phyloP scores from a whole-genome alignment of 2,797 vertebrate species.

The Acestrorhynchus altus region DNA sequence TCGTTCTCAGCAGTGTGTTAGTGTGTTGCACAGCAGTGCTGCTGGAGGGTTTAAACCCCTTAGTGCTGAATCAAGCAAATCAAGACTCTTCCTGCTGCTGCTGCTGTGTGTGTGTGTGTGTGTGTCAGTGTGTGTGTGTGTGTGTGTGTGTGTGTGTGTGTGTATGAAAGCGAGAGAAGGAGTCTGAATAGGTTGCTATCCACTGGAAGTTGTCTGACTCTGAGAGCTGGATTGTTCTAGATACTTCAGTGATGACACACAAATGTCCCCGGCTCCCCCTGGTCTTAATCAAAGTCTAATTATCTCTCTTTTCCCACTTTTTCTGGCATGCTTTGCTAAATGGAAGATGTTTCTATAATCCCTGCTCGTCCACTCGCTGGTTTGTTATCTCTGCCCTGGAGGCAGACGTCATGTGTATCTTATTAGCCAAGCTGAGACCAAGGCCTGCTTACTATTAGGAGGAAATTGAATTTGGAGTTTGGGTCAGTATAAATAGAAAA shows the following conservation, averaged over 20 bases:
- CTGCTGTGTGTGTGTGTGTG: constrained; percentile 24
- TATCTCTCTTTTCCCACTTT: constrained; percentile 35
- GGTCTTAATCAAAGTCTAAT: constrained; percentile 62
- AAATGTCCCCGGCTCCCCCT: constrained; percentile 27
- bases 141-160: not conserved
- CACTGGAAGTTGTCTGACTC: constrained; percentile 34
- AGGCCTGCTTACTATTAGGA: constrained; percentile 48
- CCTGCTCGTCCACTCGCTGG: constrained; percentile 36
- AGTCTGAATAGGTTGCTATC: constrained; percentile 24
- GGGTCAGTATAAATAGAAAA: constrained; percentile 44
- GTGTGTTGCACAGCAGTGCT: too few species aligned
- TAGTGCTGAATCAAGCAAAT: too few species aligned
- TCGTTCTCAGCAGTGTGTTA: too few species aligned
- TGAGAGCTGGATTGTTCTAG: constrained; percentile 33
- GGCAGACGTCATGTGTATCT: constrained; percentile 52
- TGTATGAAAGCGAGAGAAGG: not conserved
- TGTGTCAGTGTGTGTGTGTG: not conserved
- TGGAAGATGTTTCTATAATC: constrained; percentile 51
- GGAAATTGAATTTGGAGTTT: constrained; percentile 58
- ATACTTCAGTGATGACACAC: constrained; percentile 41
- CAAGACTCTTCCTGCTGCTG: too few species aligned
- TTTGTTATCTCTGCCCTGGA: constrained; percentile 49
- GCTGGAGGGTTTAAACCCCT: too few species aligned
- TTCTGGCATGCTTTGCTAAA: constrained; percentile 36
- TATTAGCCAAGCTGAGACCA: constrained; percentile 44